Base-by-base conservation (phyloP, 2,113 vertebrate species). In the Machaerirhynchus nigripectus region DNA sequence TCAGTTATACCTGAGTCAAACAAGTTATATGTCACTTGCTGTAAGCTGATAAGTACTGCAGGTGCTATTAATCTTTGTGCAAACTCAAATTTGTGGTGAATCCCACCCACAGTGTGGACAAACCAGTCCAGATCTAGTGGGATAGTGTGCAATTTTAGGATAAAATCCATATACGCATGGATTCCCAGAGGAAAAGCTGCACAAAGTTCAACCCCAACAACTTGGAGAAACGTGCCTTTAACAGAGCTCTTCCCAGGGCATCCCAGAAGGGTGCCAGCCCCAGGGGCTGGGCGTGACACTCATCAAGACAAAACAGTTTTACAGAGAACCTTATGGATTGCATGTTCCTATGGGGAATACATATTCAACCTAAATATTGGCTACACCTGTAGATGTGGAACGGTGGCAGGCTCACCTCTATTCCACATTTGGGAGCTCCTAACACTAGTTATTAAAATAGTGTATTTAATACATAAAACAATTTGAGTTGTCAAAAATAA, bases 261-360 rank as follows among this genome's bases (percentile, higher is more conserved):
- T 11, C 15, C 37, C 50, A 61, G 33, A 16, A 78, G 9, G 9
- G 7, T 18, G 24, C 26, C 47, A 77, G 28, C 15, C 24, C 15
- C 4, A 9, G 27, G 17, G 19, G 18, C 14, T 68, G 39, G 14
- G 10, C 4, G 15, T 0, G 0, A 17, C 19, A 40, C 13, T 49
- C 22, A 49, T 16, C 15, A 82, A 28, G 28, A 35, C 4, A 47
- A 71, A 17, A 10, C 7, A 87, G 31, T 11, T 74, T 46, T 56
- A 14, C 20, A 53, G 35, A 87, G 39, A 55, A 70, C 11, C 5
- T 14, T 73, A 21, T 0, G 6, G 24, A n/a, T 15, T 40, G 3
- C 11, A 39, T 9, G 6, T 26, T 11, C 15, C 40, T 46, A 7
- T 23, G 42, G 13, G 20, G 28, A 80, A 70, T 57, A 42, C 1